Evolutionary conservation across 1,140 invertebrate species (phyloP).

Genomic region (Episyrphus balteatus): DNA sequence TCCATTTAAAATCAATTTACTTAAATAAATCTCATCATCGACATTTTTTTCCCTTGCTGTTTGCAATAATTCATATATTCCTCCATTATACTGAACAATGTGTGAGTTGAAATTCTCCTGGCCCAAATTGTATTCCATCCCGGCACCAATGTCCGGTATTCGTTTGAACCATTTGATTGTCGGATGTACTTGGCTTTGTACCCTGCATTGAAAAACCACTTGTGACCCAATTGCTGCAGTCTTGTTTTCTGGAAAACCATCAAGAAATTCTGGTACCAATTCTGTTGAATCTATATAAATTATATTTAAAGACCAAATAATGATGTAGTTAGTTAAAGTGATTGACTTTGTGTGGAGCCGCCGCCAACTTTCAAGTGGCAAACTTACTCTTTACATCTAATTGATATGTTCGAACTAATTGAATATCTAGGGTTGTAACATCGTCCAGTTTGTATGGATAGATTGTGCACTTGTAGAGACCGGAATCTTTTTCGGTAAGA

Average conservation of each 20-base stretch:
- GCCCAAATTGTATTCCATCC: background rate
- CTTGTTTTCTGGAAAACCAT: constrained; percentile 25
- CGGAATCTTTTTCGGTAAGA: constrained; percentile 29
- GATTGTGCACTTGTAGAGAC: constrained; percentile 31
- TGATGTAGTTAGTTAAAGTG: background rate
- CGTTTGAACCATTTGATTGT: constrained; percentile 32
- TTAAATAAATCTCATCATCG: constrained; percentile 24
- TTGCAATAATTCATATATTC: constrained; percentile 21
- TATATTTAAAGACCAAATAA: background rate
- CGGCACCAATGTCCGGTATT: background rate
- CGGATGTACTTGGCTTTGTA: constrained; percentile 27
- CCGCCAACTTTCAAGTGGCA: background rate
- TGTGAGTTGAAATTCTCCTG: constrained; percentile 21
- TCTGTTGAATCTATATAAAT: constrained; percentile 16
- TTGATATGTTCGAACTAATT: constrained; percentile 29
- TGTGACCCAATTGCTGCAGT: constrained; percentile 13
- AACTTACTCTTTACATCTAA: constrained; percentile 28
- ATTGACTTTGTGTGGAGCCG: background rate
- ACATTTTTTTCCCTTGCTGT: constrained; percentile 22
- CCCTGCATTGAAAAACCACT: constrained; percentile 30
- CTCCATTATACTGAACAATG: constrained; percentile 26
- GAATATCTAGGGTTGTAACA: constrained; percentile 17
- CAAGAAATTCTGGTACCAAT: constrained; percentile 26
- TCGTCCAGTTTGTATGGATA: constrained; percentile 20
- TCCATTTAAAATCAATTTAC: constrained; percentile 27